Conservation (phyloP, 2,888 invertebrate genomes). For the Thera britannica region DNA sequence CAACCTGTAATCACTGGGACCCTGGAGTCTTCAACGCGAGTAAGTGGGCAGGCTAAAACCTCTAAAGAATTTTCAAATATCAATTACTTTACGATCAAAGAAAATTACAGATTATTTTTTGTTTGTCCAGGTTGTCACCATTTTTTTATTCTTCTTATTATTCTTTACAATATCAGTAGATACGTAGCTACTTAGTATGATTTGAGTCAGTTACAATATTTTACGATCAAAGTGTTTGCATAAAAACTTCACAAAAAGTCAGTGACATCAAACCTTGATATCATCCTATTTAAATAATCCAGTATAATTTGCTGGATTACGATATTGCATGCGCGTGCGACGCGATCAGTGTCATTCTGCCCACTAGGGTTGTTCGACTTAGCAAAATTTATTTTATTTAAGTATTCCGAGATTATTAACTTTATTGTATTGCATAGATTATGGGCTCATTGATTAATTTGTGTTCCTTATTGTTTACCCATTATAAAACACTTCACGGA, state of each 20-base stretch:
- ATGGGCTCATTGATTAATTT: no score
- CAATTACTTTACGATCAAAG: no score
- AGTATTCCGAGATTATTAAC: no score
- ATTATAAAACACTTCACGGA: no score
- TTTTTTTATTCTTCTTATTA: not conserved
- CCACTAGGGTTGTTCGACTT: slow-evolving; percentile 12
- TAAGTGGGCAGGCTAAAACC: slow-evolving; percentile 6
- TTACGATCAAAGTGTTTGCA: slow-evolving; percentile 15
- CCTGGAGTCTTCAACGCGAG: slow-evolving; percentile 19
- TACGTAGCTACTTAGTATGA: not conserved
- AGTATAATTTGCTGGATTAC: slow-evolving; percentile 22
- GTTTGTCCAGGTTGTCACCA: no score
- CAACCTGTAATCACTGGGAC: slow-evolving; percentile 46
- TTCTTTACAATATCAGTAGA: slow-evolving; percentile 1
- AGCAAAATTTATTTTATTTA: no score
- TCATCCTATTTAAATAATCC: slow-evolving; percentile 35
- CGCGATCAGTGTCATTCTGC: slow-evolving; percentile 7
- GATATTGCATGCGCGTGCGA: slow-evolving; percentile 23
- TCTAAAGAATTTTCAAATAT: no score
- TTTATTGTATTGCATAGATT: no score
- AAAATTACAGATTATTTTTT: no score
- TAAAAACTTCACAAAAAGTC: slow-evolving; percentile 18
- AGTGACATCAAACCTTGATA: slow-evolving; percentile 35
- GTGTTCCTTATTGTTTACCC: no score
- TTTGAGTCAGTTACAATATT: not conserved